Evolutionary conservation across 2,888 invertebrate genomes (phyloP).

Genomic region (Athripsodes cinereus): DNA sequence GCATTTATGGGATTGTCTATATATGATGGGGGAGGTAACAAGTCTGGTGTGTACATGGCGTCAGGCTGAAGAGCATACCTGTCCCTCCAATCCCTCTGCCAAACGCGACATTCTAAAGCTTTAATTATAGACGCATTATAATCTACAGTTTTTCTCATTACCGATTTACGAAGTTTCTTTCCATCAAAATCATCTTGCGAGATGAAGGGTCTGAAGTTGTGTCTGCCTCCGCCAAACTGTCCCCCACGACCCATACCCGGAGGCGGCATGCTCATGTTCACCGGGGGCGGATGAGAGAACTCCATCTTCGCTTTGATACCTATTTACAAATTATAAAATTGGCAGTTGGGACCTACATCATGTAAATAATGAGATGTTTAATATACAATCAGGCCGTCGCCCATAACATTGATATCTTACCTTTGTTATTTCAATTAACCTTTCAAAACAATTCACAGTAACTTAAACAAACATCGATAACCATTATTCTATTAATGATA

Average conservation of each 20-base stretch:
- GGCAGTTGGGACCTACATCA: slow-evolving; percentile 6
- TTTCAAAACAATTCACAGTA: background rate
- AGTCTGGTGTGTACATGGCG: slow-evolving; percentile 87
- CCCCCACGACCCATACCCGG: slow-evolving; percentile 13
- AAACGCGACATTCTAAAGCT: slow-evolving; percentile 86
- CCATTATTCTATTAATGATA: background rate
- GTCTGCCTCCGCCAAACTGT: slow-evolving; percentile 45
- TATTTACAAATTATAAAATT: slow-evolving; percentile 14
- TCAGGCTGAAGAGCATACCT: slow-evolving; percentile 89
- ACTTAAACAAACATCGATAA: background rate
- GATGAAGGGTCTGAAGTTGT: slow-evolving; percentile 44
- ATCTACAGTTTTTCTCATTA: slow-evolving; percentile 96
- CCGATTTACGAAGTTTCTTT: slow-evolving; percentile 89
- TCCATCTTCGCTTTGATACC: slow-evolving; percentile 15
- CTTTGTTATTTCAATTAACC: slow-evolving; percentile 7
- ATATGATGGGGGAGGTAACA: slow-evolving; percentile 91
- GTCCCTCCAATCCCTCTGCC: slow-evolving; percentile 92
- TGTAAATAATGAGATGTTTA: slow-evolving; percentile 2
- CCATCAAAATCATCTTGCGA: slow-evolving; percentile 91
- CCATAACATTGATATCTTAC: slow-evolving; percentile 11
- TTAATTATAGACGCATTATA: slow-evolving; percentile 94
- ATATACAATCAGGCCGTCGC: slow-evolving; percentile 7
- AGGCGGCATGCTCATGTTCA: slow-evolving; percentile 19
- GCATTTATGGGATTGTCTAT: slow-evolving; percentile 95
- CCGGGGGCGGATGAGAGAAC: slow-evolving; percentile 18